Base-by-base conservation (phyloP, 2,888 invertebrate species). In the Hetaerina titia region DNA sequence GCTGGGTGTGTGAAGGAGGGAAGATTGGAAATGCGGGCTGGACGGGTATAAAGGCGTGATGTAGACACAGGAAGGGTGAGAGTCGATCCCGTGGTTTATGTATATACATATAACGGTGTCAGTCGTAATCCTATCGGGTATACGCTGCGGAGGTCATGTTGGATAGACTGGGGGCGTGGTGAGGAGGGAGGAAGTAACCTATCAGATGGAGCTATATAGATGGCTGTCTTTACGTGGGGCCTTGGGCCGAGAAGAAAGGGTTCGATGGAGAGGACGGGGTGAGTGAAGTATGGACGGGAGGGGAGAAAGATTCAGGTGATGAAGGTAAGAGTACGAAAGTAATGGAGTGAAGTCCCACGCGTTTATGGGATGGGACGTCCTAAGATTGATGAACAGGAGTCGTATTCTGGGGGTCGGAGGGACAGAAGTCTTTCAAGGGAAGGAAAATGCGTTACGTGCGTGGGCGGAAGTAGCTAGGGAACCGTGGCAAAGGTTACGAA, bases 221-320 rank as follows among this genome's bases (percentile, higher is more conserved):
- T 90, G 63, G 90, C 64, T 31, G 56, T 64, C 69, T 69, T 92
- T 69, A 92, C 92, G 22, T 31, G 15, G 19, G 25, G 74, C 74
- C 31, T 60, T 60, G 13, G 60, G 57, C 90, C 25, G 22, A 9
- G 92, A 56, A 92, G 64, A 56, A 56, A 74, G 92, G 56, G 64
- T 92, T 92, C 92, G 56, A 25, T 45, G 56, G 25, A 11, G 57
- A 57, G 56, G 88, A 19, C 17, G 56, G 88, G 57, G 0, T 13
- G 88, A n/a, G 63, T 22, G 63, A 22, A 63, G 63, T 17, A 4
- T 90, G 90, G 19, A 58, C 22, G n/a, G 57, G 22, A 63, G n/a
- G 64, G 63, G 17, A 22, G 22, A 57, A n/a, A 22, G 89, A 57
- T 17, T 89, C n/a, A 58, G 89, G 89, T 57, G 89, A 58, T 56